Base-by-base conservation (phyloP, 2,113 vertebrate species). In the Bagarius yarrelli region DNA sequence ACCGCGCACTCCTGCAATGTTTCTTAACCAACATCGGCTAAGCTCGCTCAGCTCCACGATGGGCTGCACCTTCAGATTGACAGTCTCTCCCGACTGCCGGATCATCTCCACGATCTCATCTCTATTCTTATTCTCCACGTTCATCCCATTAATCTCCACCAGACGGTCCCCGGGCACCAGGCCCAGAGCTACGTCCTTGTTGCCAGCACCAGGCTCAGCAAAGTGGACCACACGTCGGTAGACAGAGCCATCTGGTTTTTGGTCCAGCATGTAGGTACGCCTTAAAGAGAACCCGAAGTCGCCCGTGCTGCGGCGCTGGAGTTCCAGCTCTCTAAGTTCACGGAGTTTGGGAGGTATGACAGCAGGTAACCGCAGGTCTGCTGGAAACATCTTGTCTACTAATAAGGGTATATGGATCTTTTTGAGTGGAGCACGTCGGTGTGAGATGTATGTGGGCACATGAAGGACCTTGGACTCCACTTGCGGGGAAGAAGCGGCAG, bases 51-150 rank as follows among this genome's bases (percentile, higher is more conserved):
- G 92, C 89, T 99, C 98, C 70, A 95, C 90, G 85, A 99, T 98
- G n/a, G 97, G 94, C 87, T 97, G 96, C 88, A 99, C 98, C 89
- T 96, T 98, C 53, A 99, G 92, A 75, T 94, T 90, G 47, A 98
- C 97, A 0, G 92, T 92, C 55, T 98, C 96, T 47, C 96, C 97
- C 0, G 97, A 98, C 85, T 97, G 97, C 81, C 96, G 96, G 89
- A 99, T 99, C 96, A 97, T 98, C 91, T 98, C 98, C 89, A 99
- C 98, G 0, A 99, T 98, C 91, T 99, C 98, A 5, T 99, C 97
- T 76, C 98, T 91, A 88, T 88, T 95, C 85, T 95, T 97, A 85
- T 47, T 97, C 89, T 98, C 96, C 92, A 98, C 98, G 0, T 98
- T 98, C 56, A 90, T 78, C 9, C 96, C 94, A 0, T 99, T 99